Conservation (phyloP, 2,888 invertebrate species). For the Lordiphosa fenestrarum region DNA sequence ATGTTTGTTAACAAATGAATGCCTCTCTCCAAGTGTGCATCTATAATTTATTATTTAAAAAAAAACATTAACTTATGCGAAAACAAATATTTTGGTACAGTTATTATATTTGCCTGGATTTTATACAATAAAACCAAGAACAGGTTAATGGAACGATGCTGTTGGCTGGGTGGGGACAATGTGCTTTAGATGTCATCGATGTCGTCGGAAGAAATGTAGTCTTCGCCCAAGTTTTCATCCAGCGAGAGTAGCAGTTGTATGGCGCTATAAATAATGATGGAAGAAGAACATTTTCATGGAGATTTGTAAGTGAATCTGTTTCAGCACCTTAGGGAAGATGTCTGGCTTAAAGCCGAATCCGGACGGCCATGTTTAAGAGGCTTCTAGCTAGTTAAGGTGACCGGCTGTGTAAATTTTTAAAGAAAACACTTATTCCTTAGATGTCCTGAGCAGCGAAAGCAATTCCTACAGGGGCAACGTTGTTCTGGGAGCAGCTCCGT, state of each 20-base stretch:
- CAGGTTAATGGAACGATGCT: constrained; percentile 1
- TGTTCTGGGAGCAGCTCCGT: too few species aligned
- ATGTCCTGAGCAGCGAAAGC: too few species aligned
- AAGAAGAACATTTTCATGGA: neutral
- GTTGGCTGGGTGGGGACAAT: constrained; percentile 2
- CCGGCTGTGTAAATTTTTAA: too few species aligned
- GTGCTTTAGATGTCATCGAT: constrained; percentile 49
- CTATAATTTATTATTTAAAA: constrained; percentile 25
- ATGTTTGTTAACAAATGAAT: constrained; percentile 19
- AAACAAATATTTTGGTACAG: constrained; percentile 20
- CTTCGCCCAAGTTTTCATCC: constrained; percentile 62
- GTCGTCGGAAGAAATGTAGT: constrained; percentile 55
- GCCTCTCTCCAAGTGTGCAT: constrained; percentile 14
- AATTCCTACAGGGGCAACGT: too few species aligned
- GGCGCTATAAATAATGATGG: constrained; percentile 54
- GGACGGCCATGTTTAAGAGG: too few species aligned
- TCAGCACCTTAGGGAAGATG: too few species aligned
- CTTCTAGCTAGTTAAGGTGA: too few species aligned
- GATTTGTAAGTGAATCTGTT: too few species aligned
- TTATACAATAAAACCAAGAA: constrained; percentile 15
- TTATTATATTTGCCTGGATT: neutral
- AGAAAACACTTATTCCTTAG: too few species aligned
- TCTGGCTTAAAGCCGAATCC: too few species aligned
- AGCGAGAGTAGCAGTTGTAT: constrained; percentile 74
- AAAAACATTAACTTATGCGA: constrained; percentile 9